Base-by-base conservation (phyloP, 2,797 vertebrate genomes). In the Urophycis tenuis region DNA sequence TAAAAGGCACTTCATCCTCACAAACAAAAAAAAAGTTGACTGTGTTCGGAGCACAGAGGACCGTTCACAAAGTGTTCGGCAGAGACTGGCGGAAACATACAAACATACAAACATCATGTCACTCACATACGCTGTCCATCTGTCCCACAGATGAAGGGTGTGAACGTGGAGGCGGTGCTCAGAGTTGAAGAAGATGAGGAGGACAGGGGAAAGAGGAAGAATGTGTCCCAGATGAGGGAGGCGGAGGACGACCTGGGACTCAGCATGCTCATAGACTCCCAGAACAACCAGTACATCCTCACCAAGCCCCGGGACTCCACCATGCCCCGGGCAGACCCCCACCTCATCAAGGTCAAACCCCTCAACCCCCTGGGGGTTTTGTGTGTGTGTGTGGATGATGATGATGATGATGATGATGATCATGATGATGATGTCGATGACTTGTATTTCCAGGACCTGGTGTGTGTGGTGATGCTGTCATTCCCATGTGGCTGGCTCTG, bases 231-330 rank as follows among this genome's bases (percentile, higher is more conserved):
- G 80, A 91, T 91, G 77, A 93, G 92, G 79, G 93, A 95, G 71
- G 92, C 89, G 35, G 95, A 17, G 98, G 83, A 95, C n/a, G 92
- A 94, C 81, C 87, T 99, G 77, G 98, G 98, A 6, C 93, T 99
- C 77, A 98, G 97, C 86, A 98, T 99, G 96, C 95, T 99, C 79
- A 99, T 99, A 29, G 98, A 99, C 92, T 99, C 97, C 0, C 97
- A 98, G 89, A 99, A 96, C 88, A 99, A 99, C 92, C 97, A 97
- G 88, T 99, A 99, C 36, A 95, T 99, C 78, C 92, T 99, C 83
- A 98, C 97, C 39, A 97, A 97, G 85, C 98, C 98, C 33, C 89
- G 97, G 30, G 97, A 99, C 79, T 96, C 98, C 33, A 99, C 98
- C 2, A 96, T 99, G 87, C 96, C 98, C 0, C 95, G 95, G 19